phyloP scores from a whole-genome alignment of 2,113 vertebrate genomes.

The Callionymus lyra region DNA sequence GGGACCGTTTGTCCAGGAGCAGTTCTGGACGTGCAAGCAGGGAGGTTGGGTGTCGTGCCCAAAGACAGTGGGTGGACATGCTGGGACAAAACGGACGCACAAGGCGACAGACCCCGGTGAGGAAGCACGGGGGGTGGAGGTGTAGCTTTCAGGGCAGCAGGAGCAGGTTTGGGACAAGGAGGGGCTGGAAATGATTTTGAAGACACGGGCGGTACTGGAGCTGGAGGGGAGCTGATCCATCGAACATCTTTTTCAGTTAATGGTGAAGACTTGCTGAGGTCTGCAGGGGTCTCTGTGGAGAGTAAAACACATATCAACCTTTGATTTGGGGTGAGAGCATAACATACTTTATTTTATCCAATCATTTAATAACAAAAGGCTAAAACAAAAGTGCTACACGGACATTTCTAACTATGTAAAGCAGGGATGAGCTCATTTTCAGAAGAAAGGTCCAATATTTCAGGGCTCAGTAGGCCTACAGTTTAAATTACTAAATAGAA shows the following conservation, averaged over 20 bases:
- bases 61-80: slow-evolving; percentile 6
- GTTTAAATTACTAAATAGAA: too few species aligned
- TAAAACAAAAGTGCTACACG: too few species aligned
- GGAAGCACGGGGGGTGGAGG: slow-evolving; percentile 17
- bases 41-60: slow-evolving; percentile 7
- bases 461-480: too few species aligned
- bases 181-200: slow-evolving; percentile 23
- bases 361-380: too few species aligned
- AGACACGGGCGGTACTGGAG: slow-evolving; percentile 40
- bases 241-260: slow-evolving; percentile 46
- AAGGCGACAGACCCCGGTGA: slow-evolving; percentile 32
- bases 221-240: slow-evolving; percentile 26
- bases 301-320: too few species aligned
- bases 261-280: slow-evolving; percentile 33
- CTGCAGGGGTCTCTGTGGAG: slow-evolving; percentile 39
- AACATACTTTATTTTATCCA: too few species aligned
- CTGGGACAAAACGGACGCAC: slow-evolving; percentile 14
- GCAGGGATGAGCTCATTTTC: too few species aligned
- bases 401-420: too few species aligned
- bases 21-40: slow-evolving; percentile 17
- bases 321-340: too few species aligned
- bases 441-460: too few species aligned
- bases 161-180: slow-evolving; percentile 28
- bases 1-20: slow-evolving; percentile 9
- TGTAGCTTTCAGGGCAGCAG: slow-evolving; percentile 34